Evolutionary conservation across 2,797 vertebrate genomes (phyloP).

Genomic region (Ctenopoma kingsleyae): DNA sequence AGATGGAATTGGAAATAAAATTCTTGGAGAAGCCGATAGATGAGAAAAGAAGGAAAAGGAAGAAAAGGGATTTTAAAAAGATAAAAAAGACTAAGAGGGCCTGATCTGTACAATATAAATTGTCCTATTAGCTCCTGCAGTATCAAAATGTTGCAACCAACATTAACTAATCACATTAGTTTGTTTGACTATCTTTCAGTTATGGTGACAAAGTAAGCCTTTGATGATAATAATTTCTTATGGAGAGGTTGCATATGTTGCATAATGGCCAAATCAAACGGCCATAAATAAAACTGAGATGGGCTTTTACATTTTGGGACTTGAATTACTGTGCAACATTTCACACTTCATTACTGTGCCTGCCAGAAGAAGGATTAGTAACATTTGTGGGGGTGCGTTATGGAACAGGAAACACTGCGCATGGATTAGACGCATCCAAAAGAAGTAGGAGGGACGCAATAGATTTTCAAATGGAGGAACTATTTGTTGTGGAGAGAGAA

Average conservation of each 20-base stretch:
- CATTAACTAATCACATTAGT: slow-evolving; percentile 15
- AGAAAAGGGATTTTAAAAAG: neutral
- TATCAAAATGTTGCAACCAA: neutral
- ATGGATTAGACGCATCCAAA: slow-evolving; percentile 2
- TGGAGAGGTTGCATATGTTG: neutral
- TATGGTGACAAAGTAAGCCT: slow-evolving; percentile 16
- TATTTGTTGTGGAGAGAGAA: neutral
- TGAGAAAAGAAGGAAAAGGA: slow-evolving; percentile 28
- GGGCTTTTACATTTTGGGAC: slow-evolving; percentile 42
- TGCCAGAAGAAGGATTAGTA: slow-evolving; percentile 49
- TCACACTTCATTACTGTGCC: slow-evolving; percentile 68
- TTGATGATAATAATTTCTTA: slow-evolving; percentile 3
- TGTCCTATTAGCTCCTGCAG: neutral
- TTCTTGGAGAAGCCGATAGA: slow-evolving; percentile 24
- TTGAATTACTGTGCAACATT: slow-evolving; percentile 58
- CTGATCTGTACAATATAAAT: neutral
- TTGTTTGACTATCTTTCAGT: slow-evolving; percentile 19
- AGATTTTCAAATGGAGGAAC: neutral
- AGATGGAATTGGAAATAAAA: slow-evolving; percentile 39
- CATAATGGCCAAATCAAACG: slow-evolving; percentile 33
- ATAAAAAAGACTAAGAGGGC: neutral
- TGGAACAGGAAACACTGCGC: neutral
- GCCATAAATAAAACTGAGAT: slow-evolving; percentile 48
- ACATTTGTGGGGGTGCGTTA: slow-evolving; percentile 19
- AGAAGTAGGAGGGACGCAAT: neutral